Evolutionary conservation across 2,888 invertebrate genomes (phyloP).

Genomic region (Smittia aterrima): DNA sequence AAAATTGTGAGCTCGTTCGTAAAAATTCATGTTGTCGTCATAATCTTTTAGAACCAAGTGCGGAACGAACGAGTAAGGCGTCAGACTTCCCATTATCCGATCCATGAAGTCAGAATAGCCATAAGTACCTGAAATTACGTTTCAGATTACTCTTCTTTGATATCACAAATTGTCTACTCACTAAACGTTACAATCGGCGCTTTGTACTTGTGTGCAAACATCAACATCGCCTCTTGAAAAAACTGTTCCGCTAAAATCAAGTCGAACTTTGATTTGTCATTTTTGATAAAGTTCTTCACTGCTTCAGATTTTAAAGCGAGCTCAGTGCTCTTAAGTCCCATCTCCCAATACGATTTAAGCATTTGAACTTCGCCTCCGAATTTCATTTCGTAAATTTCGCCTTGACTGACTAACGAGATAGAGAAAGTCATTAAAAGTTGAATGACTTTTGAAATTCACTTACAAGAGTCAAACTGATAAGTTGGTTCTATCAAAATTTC

Average conservation of each 20-base stretch:
- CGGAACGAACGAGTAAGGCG: constrained; percentile 51
- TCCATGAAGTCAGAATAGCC: too few relatives aligned
- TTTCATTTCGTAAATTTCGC: constrained; percentile 49
- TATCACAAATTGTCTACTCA: neutral
- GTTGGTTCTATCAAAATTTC: too few relatives aligned
- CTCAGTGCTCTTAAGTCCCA: constrained; percentile 49
- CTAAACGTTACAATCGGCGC: constrained; percentile 52
- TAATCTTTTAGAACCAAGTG: constrained; percentile 47
- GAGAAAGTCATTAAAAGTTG: neutral
- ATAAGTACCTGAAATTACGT: neutral
- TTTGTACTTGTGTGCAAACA: constrained; percentile 53
- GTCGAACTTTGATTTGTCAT: neutral
- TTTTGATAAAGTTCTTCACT: constrained; percentile 47
- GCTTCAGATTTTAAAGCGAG: constrained; percentile 49
- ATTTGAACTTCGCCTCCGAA: constrained; percentile 46
- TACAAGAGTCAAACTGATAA: too few relatives aligned
- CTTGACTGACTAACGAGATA: constrained; percentile 52
- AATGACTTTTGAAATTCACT: neutral
- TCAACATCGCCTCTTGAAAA: constrained; percentile 53
- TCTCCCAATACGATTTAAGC: constrained; percentile 47
- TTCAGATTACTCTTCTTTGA: too few relatives aligned
- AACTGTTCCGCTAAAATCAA: neutral
- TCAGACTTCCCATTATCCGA: constrained; percentile 45
- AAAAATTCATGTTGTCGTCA: constrained; percentile 53
- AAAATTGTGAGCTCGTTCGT: constrained; percentile 51